Evolutionary conservation across 2,113 vertebrate genomes (phyloP).

Genomic region (Poeciliopsis retropinna): DNA sequence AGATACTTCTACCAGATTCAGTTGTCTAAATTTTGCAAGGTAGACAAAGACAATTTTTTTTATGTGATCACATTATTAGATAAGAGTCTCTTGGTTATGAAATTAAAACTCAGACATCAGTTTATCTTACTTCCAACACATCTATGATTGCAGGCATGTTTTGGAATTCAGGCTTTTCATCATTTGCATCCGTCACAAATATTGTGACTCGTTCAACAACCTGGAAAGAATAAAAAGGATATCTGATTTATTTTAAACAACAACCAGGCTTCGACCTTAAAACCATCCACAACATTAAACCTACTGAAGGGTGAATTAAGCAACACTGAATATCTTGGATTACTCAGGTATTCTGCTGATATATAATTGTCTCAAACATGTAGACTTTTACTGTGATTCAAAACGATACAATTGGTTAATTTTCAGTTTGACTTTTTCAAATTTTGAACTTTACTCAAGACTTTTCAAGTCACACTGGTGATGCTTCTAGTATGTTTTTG

Average conservation of each 20-base stretch:
- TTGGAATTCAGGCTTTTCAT: conserved; percentile 91
- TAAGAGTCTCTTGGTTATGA: not conserved
- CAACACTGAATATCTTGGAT: not conserved
- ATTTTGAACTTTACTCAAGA: not conserved
- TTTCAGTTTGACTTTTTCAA: not conserved
- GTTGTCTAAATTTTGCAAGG: conserved; percentile 76
- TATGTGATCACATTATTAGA: not conserved
- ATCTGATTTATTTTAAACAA: not conserved
- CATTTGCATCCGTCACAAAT: conserved; percentile 94
- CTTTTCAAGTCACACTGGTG: not conserved
- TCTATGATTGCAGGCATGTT: conserved; percentile 87
- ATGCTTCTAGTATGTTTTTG: not conserved
- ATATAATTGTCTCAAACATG: too few relatives aligned
- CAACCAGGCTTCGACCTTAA: not conserved
- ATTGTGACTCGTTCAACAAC: conserved; percentile 93
- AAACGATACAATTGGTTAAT: too few relatives aligned
- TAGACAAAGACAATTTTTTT: conserved; percentile 11
- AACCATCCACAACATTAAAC: not conserved
- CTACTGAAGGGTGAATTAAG: not conserved
- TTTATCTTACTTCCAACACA: conserved; percentile 87
- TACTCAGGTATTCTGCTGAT: not conserved
- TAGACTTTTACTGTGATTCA: too few relatives aligned
- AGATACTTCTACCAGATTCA: conserved; percentile 87
- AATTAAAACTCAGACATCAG: not conserved
- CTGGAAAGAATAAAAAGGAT: conserved; percentile 66